phyloP scores from a whole-genome alignment of 2,797 vertebrate genomes.

The Mastacembelus armatus region DNA sequence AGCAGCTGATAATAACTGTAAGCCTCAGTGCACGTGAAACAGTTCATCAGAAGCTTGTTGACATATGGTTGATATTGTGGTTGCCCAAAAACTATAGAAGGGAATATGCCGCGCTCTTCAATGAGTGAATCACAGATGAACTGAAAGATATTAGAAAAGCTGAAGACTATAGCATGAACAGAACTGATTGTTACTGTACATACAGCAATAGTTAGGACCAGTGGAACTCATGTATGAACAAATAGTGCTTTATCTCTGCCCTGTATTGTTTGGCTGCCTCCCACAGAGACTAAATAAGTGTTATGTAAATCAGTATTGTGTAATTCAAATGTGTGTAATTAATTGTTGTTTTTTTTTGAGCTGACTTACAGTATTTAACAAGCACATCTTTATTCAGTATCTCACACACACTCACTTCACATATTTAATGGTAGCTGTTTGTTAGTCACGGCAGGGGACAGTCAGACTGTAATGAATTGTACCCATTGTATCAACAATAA shows the following conservation, averaged over 20 bases:
- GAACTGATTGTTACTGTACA: neutral
- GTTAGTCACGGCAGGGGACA: slow-evolving; percentile 31
- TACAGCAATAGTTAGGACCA: neutral
- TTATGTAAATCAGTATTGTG: too few relatives aligned
- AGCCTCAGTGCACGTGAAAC: too few relatives aligned
- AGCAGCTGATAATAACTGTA: too few relatives aligned
- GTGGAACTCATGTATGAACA: neutral
- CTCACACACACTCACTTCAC: slow-evolving; percentile 35
- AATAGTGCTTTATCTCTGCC: neutral
- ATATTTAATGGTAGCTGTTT: slow-evolving; percentile 51
- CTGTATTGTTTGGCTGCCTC: neutral
- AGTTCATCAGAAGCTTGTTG: too few relatives aligned
- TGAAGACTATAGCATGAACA: too few relatives aligned
- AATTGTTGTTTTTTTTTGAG: neutral
- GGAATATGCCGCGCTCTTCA: too few relatives aligned
- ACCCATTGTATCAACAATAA: slow-evolving; percentile 27
- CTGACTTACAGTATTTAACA: slow-evolving; percentile 27
- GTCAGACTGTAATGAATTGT: slow-evolving; percentile 39
- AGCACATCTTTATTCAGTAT: slow-evolving; percentile 43
- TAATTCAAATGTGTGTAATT: neutral
- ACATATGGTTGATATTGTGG: too few relatives aligned
- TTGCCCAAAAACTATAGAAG: too few relatives aligned
- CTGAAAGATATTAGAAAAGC: too few relatives aligned
- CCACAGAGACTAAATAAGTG: too few relatives aligned
- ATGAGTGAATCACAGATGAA: too few relatives aligned